Evolutionary conservation across 2,113 vertebrate genomes (phyloP).

Genomic region (Muscicapa adusta): DNA sequence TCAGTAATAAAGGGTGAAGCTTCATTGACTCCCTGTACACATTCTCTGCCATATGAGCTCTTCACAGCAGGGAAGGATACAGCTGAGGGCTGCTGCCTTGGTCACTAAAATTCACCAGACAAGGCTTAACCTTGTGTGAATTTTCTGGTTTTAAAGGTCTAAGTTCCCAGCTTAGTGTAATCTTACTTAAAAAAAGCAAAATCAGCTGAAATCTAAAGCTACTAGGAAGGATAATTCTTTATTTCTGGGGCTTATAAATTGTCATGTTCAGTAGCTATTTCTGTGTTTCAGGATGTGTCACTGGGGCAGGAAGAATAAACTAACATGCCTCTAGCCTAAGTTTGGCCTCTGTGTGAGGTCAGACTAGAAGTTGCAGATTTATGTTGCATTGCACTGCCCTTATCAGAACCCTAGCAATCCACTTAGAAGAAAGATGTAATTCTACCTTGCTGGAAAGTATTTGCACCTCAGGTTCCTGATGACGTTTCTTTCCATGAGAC

Average conservation of each 20-base stretch:
- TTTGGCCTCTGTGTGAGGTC: background rate
- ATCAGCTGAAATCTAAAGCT: background rate
- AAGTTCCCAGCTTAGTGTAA: background rate
- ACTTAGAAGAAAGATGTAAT: background rate
- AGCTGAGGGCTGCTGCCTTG: background rate
- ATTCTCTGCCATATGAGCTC: background rate
- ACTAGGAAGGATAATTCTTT: background rate
- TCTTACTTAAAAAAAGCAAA: background rate
- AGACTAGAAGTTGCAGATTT: background rate
- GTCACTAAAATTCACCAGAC: background rate
- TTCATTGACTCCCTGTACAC: background rate
- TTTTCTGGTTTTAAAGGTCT: background rate
- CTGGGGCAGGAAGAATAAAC: background rate
- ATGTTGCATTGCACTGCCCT: background rate
- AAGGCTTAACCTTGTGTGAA: background rate
- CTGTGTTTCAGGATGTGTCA: background rate
- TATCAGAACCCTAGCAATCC: background rate
- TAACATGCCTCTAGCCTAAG: background rate
- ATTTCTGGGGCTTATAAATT: background rate
- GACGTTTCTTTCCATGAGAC: background rate
- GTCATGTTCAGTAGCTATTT: background rate
- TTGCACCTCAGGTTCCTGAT: background rate
- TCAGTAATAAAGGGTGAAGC: background rate
- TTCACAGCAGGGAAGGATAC: background rate
- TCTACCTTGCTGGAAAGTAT: background rate